Base-by-base conservation (phyloP, 2,113 vertebrate genomes). In the Empidonax traillii region DNA sequence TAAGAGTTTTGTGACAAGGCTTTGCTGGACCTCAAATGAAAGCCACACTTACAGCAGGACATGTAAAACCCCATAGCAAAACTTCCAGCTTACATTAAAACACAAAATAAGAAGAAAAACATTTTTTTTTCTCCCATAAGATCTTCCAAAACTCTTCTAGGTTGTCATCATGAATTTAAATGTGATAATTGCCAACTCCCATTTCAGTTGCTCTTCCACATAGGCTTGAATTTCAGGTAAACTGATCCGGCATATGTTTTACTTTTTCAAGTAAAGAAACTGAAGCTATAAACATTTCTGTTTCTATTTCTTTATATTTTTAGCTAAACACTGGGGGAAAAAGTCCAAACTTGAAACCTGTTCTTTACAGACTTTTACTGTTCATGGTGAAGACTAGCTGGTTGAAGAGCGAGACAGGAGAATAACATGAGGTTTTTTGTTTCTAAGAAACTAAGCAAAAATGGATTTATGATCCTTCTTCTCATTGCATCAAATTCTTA, bases 391-490 rank as follows among this genome's bases (percentile, higher is more conserved):
- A 39, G 10, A 39, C 59, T 12, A 17, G 35, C 9, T 61, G 35
- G 61, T 62, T 62, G 25, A 62, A 59, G 16, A 65, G 9, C 17
- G 12, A 77, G 24, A 65, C 14, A 58, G 22, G 6, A 75, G 24
- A 77, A 41, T 44, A 69, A 71, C 2, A 2, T 0, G 0, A 71
- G 13, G 9, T 1, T 1, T 28, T 62, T 69, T 69, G 5, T 49
- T 74, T 61, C 10, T 33, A 53, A 44, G 8, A 33, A 12, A 33
- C 33, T 58, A 56, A 63, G 43, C 13, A 71, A 76, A 92, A 71
- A 17, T 31, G 14, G 9, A 6, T 76, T 87, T 65, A 31, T 46
- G 33, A 76, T n/a, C 6, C n/a, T 58, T 67, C 22, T 53, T 37
- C 35, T 75, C 14, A 55, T 13, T 37, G 13, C 20, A 75, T 19